These are phyloP conservation scores for Agelas oroides DNA, from an alignment of 37 sponge, comb jelly and placozoan genomes.

Conservation along the genomic window DNA sequence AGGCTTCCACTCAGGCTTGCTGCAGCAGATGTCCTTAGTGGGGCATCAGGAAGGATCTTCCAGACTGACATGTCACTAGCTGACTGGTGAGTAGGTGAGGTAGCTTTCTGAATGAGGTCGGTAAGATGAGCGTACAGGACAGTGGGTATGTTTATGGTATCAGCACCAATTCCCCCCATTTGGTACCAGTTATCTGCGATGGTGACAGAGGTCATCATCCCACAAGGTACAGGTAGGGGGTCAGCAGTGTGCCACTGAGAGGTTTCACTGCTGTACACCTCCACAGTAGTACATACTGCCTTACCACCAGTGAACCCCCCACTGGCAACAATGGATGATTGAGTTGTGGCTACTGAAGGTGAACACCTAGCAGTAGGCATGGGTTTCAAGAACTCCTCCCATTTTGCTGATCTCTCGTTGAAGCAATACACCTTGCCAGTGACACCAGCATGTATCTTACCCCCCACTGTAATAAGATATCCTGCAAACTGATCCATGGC, in stretches of 20 bases:
- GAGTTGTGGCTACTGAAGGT: background rate
- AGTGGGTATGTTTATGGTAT: background rate
- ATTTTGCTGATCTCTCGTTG: background rate
- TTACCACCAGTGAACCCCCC: background rate
- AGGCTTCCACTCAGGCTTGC: slow-evolving; percentile 41
- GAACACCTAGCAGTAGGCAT: slow-evolving; percentile 12
- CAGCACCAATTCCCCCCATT: background rate
- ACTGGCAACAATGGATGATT: slow-evolving; percentile 2
- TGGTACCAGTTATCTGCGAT: slow-evolving; percentile 5
- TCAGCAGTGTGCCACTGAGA: background rate
- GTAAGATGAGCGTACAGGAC: too few relatives aligned
- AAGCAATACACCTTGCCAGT: background rate
- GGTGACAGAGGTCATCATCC: background rate
- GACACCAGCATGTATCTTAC: background rate
- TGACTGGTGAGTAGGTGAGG: too few relatives aligned
- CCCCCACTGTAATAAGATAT: slow-evolving; percentile 13
- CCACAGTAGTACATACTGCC: background rate
- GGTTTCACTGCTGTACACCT: slow-evolving; percentile 10
- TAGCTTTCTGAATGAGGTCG: too few relatives aligned
- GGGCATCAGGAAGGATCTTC: slow-evolving; percentile 44
- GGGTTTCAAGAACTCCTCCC: background rate
- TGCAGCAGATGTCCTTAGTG: slow-evolving; percentile 14
- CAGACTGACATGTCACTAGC: background rate
- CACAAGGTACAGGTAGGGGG: slow-evolving; percentile 11
- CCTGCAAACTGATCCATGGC: slow-evolving; percentile 8